Evolutionary conservation across 2,888 invertebrate genomes (phyloP).

Genomic region (Actias luna): DNA sequence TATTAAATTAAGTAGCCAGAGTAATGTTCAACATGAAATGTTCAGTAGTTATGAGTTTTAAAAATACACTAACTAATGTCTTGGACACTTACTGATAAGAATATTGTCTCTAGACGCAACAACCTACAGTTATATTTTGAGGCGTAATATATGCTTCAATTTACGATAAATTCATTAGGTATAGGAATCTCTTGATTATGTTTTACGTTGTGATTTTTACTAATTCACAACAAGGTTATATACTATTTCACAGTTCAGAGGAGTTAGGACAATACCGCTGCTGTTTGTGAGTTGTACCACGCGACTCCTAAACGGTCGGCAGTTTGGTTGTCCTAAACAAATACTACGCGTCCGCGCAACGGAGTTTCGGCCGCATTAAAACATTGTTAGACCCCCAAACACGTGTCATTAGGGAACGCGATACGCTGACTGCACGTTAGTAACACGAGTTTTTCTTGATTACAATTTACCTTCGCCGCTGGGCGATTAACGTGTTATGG

Average conservation of each 20-base stretch:
- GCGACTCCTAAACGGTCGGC: slow-evolving; percentile 72
- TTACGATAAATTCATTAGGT: too few relatives aligned
- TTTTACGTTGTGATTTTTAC: too few relatives aligned
- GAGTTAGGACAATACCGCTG: slow-evolving; percentile 19
- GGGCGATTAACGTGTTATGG: background rate
- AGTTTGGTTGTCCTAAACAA: slow-evolving; percentile 79
- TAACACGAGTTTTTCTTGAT: slow-evolving; percentile 56
- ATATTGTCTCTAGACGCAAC: too few relatives aligned
- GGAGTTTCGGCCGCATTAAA: slow-evolving; percentile 70
- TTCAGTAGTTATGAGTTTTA: too few relatives aligned
- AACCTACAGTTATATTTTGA: too few relatives aligned
- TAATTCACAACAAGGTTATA: too few relatives aligned
- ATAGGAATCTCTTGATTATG: too few relatives aligned
- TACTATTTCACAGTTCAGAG: background rate
- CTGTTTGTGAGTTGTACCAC: slow-evolving; percentile 20
- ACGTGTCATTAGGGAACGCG: slow-evolving; percentile 63
- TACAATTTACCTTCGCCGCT: slow-evolving; percentile 35
- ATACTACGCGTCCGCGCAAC: slow-evolving; percentile 73
- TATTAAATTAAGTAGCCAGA: too few relatives aligned
- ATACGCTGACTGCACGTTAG: slow-evolving; percentile 60
- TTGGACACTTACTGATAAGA: too few relatives aligned
- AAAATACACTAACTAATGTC: too few relatives aligned
- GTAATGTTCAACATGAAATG: too few relatives aligned
- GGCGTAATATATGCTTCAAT: too few relatives aligned
- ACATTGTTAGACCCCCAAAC: slow-evolving; percentile 71